Evolutionary conservation across 1,140 invertebrate genomes (phyloP).

Genomic region (Pseudomyrmex sp.): DNA sequence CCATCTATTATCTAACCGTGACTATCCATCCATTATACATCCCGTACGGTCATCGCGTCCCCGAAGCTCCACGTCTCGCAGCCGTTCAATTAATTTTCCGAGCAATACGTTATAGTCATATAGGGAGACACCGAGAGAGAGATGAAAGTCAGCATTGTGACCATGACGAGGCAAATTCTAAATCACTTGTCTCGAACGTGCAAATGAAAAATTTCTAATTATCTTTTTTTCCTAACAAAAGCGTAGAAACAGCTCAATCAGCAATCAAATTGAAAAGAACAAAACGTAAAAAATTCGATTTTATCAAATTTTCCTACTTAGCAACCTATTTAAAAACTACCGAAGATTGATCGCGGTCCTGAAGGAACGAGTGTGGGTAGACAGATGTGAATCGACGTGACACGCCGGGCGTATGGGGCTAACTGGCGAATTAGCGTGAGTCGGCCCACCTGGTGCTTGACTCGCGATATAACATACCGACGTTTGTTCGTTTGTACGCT

Average conservation of each 20-base stretch:
- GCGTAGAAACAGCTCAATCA: neutral
- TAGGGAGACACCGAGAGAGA: neutral
- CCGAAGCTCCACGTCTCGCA: conserved; percentile 61
- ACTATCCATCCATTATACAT: conserved; percentile 75
- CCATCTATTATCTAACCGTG: conserved; percentile 77
- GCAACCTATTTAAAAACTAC: no score
- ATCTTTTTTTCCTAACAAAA: neutral
- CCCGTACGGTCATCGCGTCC: conserved; percentile 73
- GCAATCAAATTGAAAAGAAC: neutral
- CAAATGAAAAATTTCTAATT: neutral
- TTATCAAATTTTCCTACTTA: no score
- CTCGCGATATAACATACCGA: conserved; percentile 43
- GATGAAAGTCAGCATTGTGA: neutral
- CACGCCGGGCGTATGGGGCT: conserved; percentile 17
- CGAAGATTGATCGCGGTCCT: neutral
- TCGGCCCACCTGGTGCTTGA: conserved; percentile 42
- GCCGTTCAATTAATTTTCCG: conserved; percentile 79
- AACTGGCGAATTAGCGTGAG: conserved; percentile 47
- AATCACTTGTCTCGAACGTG: neutral
- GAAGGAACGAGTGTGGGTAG: neutral
- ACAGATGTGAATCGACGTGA: conserved; percentile 49
- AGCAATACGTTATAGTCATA: conserved; percentile 67
- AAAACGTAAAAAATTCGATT: neutral
- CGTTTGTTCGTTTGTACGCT: conserved; percentile 34
- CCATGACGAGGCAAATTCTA: neutral